Evolutionary conservation across 2,797 vertebrate genomes (phyloP), one percentile per base, ranked within the genome.

Genomic region (Brachyrhaphis roseni): DNA sequence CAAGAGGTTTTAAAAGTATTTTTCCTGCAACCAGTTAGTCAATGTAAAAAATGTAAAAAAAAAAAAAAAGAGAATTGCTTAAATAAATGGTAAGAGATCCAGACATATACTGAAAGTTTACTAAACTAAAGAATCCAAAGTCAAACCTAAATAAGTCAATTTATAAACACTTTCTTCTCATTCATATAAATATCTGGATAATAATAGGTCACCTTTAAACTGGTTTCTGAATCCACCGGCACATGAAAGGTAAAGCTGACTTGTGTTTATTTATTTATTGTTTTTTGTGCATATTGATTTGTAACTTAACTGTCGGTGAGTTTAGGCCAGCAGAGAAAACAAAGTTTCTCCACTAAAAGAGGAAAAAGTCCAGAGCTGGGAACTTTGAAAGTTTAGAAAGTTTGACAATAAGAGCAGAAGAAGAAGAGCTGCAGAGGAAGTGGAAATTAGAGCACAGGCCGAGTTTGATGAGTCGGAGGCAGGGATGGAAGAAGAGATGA

Each of bases 401-500:
- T 85, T 78, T 77, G 72, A 36, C n/a, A 12, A 3, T 0, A 66
- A 46, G 68, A 70, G 45, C 0, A 20, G 71, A 47, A 76, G 47
- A 26, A 23, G 72, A 26, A 23, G 72, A 57, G 51, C 28, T 36
- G 75, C 45, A 10, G 55, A 53, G 47, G 64, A 31, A 62, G 82
- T 10, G 80, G 49, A 78, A 84, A 81, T 39, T 75, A 86, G 86
- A 81, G 74, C 76, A 23, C 3, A 72, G 79, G 74, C 51, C 0
- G 43, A 68, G 72, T 81, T 79, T 84, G 81, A 86, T 82, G 86
- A 82, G 82, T 66, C 76, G 76, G 77, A 82, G 82, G 82, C 73
- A 80, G 81, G 53, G 80, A 79, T 78, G 83, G 84, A 84, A 78
- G 84, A 41, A 12, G 73, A 78, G 87, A 87, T 89, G 81, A 91